A percentile compares a stretch with the other conserved stretches of the same genome.
These are phyloP conservation scores for Raphicerus campestris DNA, from an alignment of 2,113 vertebrate species.

Conservation along the genomic window DNA sequence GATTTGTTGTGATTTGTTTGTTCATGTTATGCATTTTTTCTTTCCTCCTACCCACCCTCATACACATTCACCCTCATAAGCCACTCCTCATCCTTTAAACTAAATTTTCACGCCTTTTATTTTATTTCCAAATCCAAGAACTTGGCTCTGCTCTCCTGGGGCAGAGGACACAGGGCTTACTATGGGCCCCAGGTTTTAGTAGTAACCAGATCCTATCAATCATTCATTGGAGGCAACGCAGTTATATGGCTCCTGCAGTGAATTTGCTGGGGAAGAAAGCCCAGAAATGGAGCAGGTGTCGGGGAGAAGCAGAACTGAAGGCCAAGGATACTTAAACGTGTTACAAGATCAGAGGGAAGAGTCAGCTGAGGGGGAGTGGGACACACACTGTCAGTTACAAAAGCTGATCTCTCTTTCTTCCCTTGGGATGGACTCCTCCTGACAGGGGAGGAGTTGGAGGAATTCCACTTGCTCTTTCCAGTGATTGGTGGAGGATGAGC, in stretches of 20 bases:
- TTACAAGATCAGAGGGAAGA: background rate
- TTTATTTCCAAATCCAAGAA: background rate
- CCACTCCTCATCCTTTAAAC: background rate
- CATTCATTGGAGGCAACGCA: background rate
- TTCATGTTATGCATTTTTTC: background rate
- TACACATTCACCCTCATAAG: background rate
- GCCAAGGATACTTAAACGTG: too few relatives aligned
- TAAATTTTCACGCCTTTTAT: background rate
- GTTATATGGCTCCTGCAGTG: background rate
- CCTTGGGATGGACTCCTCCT: background rate
- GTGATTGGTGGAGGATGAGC: background rate
- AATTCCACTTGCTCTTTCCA: background rate
- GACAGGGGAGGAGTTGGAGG: background rate
- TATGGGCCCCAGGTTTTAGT: background rate
- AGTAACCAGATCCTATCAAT: background rate
- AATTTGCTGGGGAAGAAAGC: background rate
- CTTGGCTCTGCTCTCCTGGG: background rate
- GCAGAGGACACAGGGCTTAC: background rate
- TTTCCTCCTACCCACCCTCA: background rate
- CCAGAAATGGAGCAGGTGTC: background rate
- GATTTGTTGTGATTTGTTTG: background rate
- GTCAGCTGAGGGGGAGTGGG: background rate
- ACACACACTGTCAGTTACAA: background rate
- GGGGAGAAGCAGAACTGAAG: background rate
- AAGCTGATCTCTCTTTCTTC: background rate